A percentile compares a stretch with the other conserved stretches of the same genome.
Evolutionary conservation across 2,888 invertebrate genomes (phyloP).

Genomic region (Falcaria lacertinaria): DNA sequence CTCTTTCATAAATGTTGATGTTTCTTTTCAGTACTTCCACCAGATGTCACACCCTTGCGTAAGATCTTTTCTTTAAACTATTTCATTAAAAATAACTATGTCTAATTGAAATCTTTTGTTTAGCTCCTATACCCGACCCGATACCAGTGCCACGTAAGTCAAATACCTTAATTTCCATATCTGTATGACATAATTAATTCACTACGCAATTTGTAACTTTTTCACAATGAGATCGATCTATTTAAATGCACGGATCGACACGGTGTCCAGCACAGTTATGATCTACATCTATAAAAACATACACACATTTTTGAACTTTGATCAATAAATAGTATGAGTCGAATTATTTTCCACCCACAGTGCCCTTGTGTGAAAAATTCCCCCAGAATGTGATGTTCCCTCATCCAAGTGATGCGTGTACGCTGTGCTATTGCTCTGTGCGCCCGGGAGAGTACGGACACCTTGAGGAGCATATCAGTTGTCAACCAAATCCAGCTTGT

Average conservation of each 20-base stretch:
- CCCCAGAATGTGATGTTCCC: slow-evolving; percentile 48
- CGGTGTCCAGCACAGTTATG: no score
- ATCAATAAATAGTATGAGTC: no score
- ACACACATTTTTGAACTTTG: no score
- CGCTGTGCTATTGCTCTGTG: slow-evolving; percentile 42
- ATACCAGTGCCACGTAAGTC: slow-evolving; percentile 13
- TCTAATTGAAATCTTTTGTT: background rate
- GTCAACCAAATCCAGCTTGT: slow-evolving; percentile 39
- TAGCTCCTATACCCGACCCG: background rate
- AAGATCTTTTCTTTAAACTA: background rate
- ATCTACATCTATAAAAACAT: no score
- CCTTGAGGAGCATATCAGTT: slow-evolving; percentile 34
- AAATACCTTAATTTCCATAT: background rate
- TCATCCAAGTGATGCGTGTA: slow-evolving; percentile 45
- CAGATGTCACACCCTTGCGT: slow-evolving; percentile 2
- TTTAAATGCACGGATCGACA: no score
- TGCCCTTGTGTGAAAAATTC: slow-evolving; percentile 42
- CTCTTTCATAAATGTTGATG: background rate
- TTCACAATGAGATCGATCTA: no score
- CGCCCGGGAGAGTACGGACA: slow-evolving; percentile 13
- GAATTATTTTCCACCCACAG: slow-evolving; percentile 26
- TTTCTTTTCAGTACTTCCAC: slow-evolving; percentile 9
- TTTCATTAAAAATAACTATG: background rate
- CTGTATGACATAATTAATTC: no score
- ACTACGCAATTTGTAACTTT: no score